Evolutionary conservation across 2,113 vertebrate species (phyloP).

Genomic region (Oryctolagus cuniculus): DNA sequence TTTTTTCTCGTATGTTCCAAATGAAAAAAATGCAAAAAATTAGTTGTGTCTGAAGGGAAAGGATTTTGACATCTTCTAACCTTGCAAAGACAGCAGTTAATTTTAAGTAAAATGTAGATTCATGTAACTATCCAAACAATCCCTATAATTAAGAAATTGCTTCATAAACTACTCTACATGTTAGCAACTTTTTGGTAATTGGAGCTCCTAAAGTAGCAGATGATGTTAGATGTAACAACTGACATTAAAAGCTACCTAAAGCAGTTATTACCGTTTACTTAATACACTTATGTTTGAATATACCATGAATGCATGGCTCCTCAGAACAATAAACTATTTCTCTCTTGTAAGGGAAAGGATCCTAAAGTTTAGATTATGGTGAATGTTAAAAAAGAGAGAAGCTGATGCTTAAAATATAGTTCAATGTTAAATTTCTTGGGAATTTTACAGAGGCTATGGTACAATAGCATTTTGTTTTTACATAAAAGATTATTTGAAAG

Average conservation of each 20-base stretch:
- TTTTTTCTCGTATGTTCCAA: neutral
- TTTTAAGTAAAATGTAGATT: constrained; percentile 43
- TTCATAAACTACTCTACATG: constrained; percentile 15
- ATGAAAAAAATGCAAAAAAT: constrained; percentile 47
- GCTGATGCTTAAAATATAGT: constrained; percentile 21
- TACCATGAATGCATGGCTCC: neutral
- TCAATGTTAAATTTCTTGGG: neutral
- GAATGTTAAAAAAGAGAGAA: constrained; percentile 15
- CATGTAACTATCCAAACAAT: neutral
- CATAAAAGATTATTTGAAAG: neutral
- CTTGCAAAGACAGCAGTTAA: neutral
- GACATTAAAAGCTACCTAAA: neutral
- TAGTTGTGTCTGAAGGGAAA: constrained; percentile 1
- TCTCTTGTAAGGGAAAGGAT: neutral
- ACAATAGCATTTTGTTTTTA: neutral
- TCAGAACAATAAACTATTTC: neutral
- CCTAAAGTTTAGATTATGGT: constrained; percentile 44
- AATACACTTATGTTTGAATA: neutral
- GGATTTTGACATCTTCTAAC: constrained; percentile 42
- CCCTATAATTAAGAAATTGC: constrained; percentile 17
- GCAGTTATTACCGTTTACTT: constrained; percentile 22
- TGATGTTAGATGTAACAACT: neutral
- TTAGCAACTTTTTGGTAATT: constrained; percentile 4
- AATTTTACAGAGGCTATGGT: neutral
- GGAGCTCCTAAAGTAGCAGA: neutral